Percentiles rank a stretch among this genome's conserved stretches.
phyloP scores from a whole-genome alignment of 2,888 invertebrate genomes.

The Coleophora flavipennella region DNA sequence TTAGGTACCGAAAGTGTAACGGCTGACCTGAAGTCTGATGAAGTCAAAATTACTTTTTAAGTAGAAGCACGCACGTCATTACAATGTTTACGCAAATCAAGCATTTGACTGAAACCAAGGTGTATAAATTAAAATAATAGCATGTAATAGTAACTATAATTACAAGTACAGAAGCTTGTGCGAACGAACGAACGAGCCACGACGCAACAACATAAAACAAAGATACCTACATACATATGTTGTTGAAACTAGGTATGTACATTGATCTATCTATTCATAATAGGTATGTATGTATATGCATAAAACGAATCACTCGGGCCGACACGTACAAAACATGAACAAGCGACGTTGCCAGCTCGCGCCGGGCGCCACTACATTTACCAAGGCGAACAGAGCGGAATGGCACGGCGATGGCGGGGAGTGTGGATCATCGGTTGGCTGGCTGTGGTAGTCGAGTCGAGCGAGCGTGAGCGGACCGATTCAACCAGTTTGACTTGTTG shows the following conservation, averaged over 20 bases:
- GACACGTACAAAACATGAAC: conserved; percentile 26
- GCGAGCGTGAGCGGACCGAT: conserved; percentile 17
- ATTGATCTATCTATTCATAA: conserved; percentile 5
- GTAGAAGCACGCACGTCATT: too few relatives aligned
- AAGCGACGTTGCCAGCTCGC: conserved; percentile 37
- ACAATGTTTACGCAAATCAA: too few relatives aligned
- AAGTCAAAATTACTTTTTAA: too few relatives aligned
- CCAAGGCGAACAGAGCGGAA: conserved; percentile 40
- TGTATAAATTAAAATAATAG: too few relatives aligned
- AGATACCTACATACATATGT: not conserved
- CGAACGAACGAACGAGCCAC: too few relatives aligned
- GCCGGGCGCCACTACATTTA: conserved; percentile 40
- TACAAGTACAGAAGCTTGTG: too few relatives aligned
- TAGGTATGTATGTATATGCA: conserved; percentile 9
- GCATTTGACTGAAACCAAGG: too few relatives aligned
- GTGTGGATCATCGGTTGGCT: conserved; percentile 25
- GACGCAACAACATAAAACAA: too few relatives aligned
- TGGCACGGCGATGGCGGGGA: conserved; percentile 17
- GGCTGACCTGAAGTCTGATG: too few relatives aligned
- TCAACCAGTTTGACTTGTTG: conserved; percentile 15
- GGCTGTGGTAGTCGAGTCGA: conserved; percentile 10
- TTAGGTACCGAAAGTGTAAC: too few relatives aligned
- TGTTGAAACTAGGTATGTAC: not conserved
- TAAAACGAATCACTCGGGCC: conserved; percentile 13
- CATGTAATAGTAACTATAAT: too few relatives aligned